Conservation (phyloP, 1,140 invertebrate species). For the Formica selysi region DNA sequence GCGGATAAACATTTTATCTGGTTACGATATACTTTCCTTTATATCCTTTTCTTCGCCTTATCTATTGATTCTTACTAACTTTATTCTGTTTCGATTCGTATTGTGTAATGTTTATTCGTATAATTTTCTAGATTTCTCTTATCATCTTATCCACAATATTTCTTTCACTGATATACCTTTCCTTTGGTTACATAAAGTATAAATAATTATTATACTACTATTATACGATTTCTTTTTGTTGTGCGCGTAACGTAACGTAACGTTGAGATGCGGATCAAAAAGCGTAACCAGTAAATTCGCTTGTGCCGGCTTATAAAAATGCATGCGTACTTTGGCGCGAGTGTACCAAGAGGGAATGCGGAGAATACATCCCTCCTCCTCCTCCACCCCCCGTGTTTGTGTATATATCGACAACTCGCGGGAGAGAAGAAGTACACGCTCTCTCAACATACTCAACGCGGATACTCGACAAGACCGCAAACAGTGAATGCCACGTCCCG, state of each 20-base stretch:
- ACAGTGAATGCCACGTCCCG: slow-evolving; percentile 26
- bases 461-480: slow-evolving; percentile 48
- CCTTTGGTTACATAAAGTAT: background rate
- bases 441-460: slow-evolving; percentile 34
- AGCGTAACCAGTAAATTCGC: slow-evolving; percentile 49
- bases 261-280: slow-evolving; percentile 36
- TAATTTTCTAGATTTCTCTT: background rate
- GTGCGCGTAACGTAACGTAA: background rate
- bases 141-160: no score
- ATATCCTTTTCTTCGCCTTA: background rate
- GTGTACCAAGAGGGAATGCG: slow-evolving; percentile 41
- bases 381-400: background rate
- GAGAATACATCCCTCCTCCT: slow-evolving; percentile 5
- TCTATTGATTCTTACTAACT: background rate
- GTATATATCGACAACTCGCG: slow-evolving; percentile 55
- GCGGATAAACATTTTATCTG: no score
- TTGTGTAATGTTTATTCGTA: background rate
- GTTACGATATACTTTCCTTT: background rate
- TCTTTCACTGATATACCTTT: no score
- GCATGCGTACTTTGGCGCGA: slow-evolving; percentile 42
- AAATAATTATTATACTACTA: slow-evolving; percentile 13
- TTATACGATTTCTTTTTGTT: slow-evolving; percentile 1
- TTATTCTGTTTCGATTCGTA: background rate
- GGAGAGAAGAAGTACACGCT: slow-evolving; percentile 15
- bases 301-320: slow-evolving; percentile 53